Evolutionary conservation across 2,888 invertebrate genomes (phyloP).

Genomic region (Sphecodes monilicornis): DNA sequence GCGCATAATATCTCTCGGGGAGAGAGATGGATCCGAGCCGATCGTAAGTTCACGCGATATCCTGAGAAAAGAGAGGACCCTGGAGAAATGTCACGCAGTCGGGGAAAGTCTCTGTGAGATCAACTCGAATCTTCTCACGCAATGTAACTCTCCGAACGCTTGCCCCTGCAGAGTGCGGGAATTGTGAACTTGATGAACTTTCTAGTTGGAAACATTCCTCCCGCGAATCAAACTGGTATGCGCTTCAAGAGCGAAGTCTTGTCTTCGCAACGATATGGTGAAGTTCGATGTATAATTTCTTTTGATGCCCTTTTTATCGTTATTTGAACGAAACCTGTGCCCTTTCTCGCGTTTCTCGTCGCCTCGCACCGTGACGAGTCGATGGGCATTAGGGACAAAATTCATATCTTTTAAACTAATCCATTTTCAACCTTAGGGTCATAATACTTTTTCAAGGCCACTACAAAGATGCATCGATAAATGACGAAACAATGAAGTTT

Average conservation of each 20-base stretch:
- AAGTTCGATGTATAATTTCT: neutral
- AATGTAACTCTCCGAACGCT: neutral
- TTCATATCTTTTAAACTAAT: no score
- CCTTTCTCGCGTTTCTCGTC: neutral
- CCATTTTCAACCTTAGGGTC: no score
- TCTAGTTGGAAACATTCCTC: neutral
- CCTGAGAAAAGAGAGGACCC: constrained; percentile 60
- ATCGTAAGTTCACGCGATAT: constrained; percentile 63
- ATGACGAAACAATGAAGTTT: no score
- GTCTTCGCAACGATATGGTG: neutral
- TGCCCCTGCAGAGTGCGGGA: neutral
- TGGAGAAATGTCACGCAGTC: constrained; percentile 62
- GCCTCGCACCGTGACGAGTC: no score
- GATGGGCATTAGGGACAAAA: no score
- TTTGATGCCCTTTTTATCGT: neutral
- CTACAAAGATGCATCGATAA: no score
- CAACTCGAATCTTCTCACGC: constrained; percentile 55
- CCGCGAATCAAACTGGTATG: neutral
- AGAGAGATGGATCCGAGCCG: constrained; percentile 42
- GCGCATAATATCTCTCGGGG: constrained; percentile 32
- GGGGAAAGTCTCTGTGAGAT: constrained; percentile 59
- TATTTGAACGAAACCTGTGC: neutral
- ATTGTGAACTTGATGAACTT: neutral
- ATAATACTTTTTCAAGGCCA: no score
- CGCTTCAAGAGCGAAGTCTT: neutral